phyloP scores from a whole-genome alignment of 2,888 invertebrate species.

The Agrilus cyanescens region DNA sequence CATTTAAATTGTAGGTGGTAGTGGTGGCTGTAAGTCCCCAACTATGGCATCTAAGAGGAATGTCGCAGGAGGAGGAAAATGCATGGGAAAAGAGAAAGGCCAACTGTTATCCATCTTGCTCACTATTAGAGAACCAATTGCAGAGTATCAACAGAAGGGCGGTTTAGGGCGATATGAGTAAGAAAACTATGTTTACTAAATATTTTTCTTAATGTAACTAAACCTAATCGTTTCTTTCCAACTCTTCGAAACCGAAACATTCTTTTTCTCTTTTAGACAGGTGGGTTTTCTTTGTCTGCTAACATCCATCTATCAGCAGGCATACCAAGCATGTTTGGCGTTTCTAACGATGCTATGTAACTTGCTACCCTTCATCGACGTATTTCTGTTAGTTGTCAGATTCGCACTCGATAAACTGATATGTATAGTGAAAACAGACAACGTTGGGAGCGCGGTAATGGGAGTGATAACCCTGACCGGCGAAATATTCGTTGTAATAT shows the following conservation, averaged over 20 bases:
- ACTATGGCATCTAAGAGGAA: too few species aligned
- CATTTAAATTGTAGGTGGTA: too few species aligned
- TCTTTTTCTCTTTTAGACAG: constrained; percentile 21
- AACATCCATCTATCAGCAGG: constrained; percentile 25
- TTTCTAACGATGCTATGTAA: constrained; percentile 24
- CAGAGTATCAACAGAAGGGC: constrained; percentile 27
- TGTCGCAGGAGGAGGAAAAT: background rate
- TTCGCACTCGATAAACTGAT: constrained; percentile 31
- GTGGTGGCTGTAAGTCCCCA: too few species aligned
- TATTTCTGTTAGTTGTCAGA: constrained; percentile 26
- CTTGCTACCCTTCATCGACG: constrained; percentile 20
- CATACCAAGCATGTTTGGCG: constrained; percentile 26
- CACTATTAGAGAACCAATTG: constrained; percentile 26
- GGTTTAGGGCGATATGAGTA: constrained; percentile 29
- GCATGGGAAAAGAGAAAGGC: background rate
- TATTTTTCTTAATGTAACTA: background rate
- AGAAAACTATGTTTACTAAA: constrained; percentile 8
- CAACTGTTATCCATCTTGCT: constrained; percentile 10
- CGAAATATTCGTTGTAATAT: constrained; percentile 25
- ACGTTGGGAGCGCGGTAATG: constrained; percentile 22
- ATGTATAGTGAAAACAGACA: constrained; percentile 27
- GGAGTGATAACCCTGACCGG: constrained; percentile 25
- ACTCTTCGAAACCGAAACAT: too few species aligned
- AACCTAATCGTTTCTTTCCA: too few species aligned
- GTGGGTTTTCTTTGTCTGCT: constrained; percentile 27